These are phyloP conservation scores for Anolis apletophallus DNA, from an alignment of 2,797 vertebrate genomes.

Conservation along the genomic window DNA sequence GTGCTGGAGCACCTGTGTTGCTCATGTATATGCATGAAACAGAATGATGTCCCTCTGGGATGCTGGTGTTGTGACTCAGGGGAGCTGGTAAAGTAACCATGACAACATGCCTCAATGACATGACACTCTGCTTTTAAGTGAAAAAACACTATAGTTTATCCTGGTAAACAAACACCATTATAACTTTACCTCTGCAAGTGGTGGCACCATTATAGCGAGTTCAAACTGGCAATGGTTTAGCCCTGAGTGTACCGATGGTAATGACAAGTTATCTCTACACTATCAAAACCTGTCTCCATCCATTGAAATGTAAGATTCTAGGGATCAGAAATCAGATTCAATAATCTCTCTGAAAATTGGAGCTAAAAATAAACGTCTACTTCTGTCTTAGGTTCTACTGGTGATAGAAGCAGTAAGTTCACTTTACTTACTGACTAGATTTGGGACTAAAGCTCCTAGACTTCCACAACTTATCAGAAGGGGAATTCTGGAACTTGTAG, in stretches of 20 bases:
- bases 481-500: too few species aligned
- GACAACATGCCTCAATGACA: slow-evolving; percentile 76
- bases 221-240: slow-evolving; percentile 62
- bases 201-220: slow-evolving; percentile 63
- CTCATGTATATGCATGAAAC: slow-evolving; percentile 79
- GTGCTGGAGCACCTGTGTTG: slow-evolving; percentile 77
- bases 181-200: slow-evolving; percentile 74
- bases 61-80: slow-evolving; percentile 79
- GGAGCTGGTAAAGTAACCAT: slow-evolving; percentile 82
- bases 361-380: background rate
- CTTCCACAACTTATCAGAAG: too few species aligned
- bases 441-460: too few species aligned
- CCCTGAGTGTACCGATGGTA: slow-evolving; percentile 30
- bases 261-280: slow-evolving; percentile 14
- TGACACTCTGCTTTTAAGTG: slow-evolving; percentile 73
- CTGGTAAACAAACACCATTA: slow-evolving; percentile 69
- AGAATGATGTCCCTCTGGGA: slow-evolving; percentile 78
- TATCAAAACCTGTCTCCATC: background rate
- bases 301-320: background rate
- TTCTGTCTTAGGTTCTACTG: background rate
- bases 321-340: background rate
- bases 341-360: slow-evolving; percentile 23
- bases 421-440: too few species aligned
- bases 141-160: slow-evolving; percentile 71
- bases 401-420: background rate